Conservation (phyloP, 2,113 vertebrate species). For the Vidua chalybeata region DNA sequence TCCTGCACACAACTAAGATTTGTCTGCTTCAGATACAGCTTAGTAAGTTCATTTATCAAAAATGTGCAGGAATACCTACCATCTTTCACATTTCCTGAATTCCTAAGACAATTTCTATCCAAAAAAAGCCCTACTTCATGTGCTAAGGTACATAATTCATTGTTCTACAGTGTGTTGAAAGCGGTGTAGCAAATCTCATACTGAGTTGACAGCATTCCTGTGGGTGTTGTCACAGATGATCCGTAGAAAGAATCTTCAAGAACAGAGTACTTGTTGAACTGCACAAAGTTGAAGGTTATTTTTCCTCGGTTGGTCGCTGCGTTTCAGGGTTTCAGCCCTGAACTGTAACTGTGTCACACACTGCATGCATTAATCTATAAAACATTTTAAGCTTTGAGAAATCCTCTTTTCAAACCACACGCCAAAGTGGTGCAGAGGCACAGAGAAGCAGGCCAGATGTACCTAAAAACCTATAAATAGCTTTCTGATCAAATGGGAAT, state of each 20-base stretch:
- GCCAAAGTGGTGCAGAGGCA: not conserved
- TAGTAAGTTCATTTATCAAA: not conserved
- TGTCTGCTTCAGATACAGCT: not conserved
- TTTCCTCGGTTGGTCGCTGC: not conserved
- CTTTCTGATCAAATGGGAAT: not conserved
- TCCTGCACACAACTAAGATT: not conserved
- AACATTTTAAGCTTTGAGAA: slow-evolving; percentile 28
- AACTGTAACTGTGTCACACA: not conserved
- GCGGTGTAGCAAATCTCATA: not conserved
- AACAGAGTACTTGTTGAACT: not conserved
- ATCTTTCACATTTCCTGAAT: not conserved
- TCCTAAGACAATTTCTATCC: not conserved
- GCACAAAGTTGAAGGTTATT: not conserved
- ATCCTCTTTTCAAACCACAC: not conserved
- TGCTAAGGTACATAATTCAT: not conserved
- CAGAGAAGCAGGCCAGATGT: not conserved
- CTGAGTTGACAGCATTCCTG: not conserved
- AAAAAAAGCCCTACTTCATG: not conserved
- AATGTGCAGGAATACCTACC: not conserved
- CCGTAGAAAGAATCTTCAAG: not conserved
- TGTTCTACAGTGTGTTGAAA: not conserved
- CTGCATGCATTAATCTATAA: not conserved
- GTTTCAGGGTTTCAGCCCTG: not conserved
- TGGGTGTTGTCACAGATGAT: not conserved
- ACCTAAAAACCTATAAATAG: not conserved